Conservation (phyloP, 2,113 vertebrate genomes). For the Takifugu bimaculatus region DNA sequence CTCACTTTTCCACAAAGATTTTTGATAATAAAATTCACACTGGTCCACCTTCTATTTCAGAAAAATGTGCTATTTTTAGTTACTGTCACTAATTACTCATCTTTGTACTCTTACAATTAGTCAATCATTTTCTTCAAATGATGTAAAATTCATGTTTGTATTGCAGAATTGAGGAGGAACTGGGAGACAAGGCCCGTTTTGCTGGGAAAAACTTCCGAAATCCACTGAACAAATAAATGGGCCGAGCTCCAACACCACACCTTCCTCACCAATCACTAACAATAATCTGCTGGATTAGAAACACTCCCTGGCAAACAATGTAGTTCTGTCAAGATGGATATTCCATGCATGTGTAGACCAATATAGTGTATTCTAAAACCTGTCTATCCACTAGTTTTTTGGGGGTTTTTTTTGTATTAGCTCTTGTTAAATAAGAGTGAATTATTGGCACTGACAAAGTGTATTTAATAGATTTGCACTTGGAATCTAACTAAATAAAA, state of each 20-base stretch:
- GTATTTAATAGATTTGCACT: not conserved
- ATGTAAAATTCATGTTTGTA: not conserved
- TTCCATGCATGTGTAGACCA: not conserved
- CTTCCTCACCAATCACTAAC: too few species aligned
- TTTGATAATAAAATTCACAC: not conserved
- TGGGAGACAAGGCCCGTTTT: conserved; percentile 87
- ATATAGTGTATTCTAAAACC: conserved; percentile 2
- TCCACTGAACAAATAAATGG: conserved; percentile 68
- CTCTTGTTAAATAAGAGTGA: not conserved
- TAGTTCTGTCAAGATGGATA: not conserved
- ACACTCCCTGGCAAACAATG: too few species aligned
- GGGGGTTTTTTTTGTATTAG: not conserved
- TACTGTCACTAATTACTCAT: not conserved
- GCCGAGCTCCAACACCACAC: not conserved
- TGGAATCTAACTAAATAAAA: not conserved
- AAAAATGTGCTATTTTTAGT: too few species aligned
- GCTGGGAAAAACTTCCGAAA: conserved; percentile 93
- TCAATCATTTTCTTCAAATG: not conserved
- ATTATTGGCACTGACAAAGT: not conserved
- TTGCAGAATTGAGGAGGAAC: conserved; percentile 92
- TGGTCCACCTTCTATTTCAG: not conserved
- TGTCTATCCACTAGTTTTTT: conserved; percentile 4
- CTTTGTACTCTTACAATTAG: too few species aligned
- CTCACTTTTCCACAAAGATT: not conserved
- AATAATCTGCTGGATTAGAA: too few species aligned